Conservation (phyloP, 2,888 invertebrate species). For the Sepiola atlantica region DNA sequence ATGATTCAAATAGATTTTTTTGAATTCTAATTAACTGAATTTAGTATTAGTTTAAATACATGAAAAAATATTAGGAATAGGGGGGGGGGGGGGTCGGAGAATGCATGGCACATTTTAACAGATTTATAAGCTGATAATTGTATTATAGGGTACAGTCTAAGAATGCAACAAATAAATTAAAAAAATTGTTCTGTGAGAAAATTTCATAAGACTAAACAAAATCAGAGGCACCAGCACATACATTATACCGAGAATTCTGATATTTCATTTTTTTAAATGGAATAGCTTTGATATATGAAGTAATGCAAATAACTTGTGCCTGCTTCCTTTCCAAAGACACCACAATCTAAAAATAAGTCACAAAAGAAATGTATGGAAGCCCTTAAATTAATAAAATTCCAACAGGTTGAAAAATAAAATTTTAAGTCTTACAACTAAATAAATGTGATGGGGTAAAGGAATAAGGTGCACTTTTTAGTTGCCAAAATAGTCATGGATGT, state of each 20-base stretch:
- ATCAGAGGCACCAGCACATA: no score
- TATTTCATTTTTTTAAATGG: not conserved
- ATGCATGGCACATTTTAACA: no score
- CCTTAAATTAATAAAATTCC: not conserved
- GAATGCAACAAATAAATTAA: no score
- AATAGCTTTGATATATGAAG: not conserved
- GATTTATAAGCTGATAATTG: no score
- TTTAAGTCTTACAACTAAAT: not conserved
- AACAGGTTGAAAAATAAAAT: not conserved
- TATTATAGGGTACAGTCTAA: no score
- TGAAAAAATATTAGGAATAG: no score
- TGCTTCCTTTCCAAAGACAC: not conserved
- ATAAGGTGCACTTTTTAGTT: not conserved
- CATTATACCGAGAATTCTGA: not conserved
- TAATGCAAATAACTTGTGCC: not conserved
- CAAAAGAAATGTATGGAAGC: not conserved
- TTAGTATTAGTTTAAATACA: no score
- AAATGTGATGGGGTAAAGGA: not conserved
- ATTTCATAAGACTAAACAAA: no score
- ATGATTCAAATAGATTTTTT: no score
- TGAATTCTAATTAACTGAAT: no score
- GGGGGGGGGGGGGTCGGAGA: no score
- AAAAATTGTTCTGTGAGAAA: no score
- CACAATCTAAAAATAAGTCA: not conserved
- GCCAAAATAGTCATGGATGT: not conserved